Evolutionary conservation across 2,888 invertebrate species (phyloP).

Genomic region (Fragum sueziense): DNA sequence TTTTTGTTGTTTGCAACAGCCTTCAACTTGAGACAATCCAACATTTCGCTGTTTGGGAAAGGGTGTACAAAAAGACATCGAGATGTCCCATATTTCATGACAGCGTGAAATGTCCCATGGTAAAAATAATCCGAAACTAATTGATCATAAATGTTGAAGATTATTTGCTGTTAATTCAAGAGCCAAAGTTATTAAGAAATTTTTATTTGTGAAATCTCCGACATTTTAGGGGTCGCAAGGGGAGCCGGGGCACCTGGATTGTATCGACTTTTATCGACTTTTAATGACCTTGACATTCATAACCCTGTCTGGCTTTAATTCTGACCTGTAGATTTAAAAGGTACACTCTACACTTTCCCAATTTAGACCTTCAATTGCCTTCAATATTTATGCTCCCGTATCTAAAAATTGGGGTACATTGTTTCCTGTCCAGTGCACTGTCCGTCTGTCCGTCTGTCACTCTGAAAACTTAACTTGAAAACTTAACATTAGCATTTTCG

Average conservation of each 20-base stretch:
- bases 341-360: too few species aligned
- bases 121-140: constrained; percentile 39
- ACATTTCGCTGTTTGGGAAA: too few species aligned
- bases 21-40: too few species aligned
- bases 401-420: too few species aligned
- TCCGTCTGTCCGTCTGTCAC: too few species aligned
- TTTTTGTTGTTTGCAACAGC: too few species aligned
- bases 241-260: constrained; percentile 25
- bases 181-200: constrained; percentile 36
- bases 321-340: too few species aligned
- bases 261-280: constrained; percentile 13
- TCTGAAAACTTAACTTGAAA: too few species aligned
- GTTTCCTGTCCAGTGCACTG: too few species aligned
- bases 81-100: background rate
- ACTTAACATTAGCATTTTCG: too few species aligned
- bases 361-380: too few species aligned
- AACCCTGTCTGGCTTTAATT: background rate
- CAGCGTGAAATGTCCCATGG: background rate
- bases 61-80: background rate
- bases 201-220: constrained; percentile 42
- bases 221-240: constrained; percentile 28
- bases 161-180: constrained; percentile 33
- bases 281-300: constrained; percentile 21
- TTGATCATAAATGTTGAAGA: constrained; percentile 38
- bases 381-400: too few species aligned